Percentiles rank a stretch among this genome's conserved stretches.
Evolutionary conservation across 2,888 invertebrate species (phyloP).

Genomic region (Abscondita cerata): DNA sequence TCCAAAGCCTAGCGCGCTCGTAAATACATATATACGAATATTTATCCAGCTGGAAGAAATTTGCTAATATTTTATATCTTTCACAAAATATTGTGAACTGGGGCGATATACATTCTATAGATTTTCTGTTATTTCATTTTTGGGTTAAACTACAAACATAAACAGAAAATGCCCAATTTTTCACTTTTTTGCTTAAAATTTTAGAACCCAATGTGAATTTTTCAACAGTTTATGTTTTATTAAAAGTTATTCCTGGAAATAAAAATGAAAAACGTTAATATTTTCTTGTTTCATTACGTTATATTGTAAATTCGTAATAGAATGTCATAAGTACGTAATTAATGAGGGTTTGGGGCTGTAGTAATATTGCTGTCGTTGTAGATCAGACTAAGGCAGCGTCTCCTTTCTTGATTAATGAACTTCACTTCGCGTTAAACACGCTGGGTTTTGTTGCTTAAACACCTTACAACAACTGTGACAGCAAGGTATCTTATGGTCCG

Average conservation of each 20-base stretch:
- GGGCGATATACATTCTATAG: conserved; percentile 16
- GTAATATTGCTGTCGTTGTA: conserved; percentile 29
- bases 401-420: conserved; percentile 57
- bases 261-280: background rate
- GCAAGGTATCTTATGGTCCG: conserved; percentile 47
- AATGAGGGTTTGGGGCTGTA: conserved; percentile 43
- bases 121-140: conserved; percentile 16
- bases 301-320: conserved; percentile 40
- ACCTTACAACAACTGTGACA: conserved; percentile 52
- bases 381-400: conserved; percentile 45
- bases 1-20: conserved; percentile 28
- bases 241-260: background rate
- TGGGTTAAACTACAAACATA: conserved; percentile 2
- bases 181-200: conserved; percentile 1
- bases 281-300: too few relatives aligned
- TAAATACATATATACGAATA: conserved; percentile 30
- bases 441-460: conserved; percentile 56
- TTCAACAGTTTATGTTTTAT: too few relatives aligned
- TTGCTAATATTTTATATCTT: conserved; percentile 33
- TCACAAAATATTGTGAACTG: conserved; percentile 28
- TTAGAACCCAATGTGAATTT: background rate
- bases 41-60: conserved; percentile 30
- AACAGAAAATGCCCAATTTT: background rate
- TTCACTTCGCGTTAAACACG: conserved; percentile 55
- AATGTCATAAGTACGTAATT: conserved; percentile 49